Conservation (phyloP, 2,888 invertebrate genomes). For the Cephus spinipes region DNA sequence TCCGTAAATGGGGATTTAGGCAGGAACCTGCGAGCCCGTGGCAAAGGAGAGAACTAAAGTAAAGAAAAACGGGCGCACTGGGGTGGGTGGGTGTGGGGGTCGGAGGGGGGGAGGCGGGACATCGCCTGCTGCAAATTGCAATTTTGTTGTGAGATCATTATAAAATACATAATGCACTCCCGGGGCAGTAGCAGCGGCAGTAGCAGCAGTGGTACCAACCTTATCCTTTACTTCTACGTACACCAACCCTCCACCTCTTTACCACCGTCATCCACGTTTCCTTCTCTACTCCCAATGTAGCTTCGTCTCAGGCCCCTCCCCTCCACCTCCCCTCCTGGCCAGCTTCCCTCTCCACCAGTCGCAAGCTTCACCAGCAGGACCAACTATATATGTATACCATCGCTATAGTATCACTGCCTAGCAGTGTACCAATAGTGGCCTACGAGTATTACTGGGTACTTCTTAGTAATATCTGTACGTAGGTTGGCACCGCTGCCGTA, state of each 20-base stretch:
- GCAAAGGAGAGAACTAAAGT: slow-evolving; percentile 29
- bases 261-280: slow-evolving; percentile 29
- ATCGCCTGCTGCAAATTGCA: slow-evolving; percentile 60
- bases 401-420: neutral
- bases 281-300: slow-evolving; percentile 27
- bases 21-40: neutral
- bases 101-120: slow-evolving; percentile 29
- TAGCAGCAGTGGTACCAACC: slow-evolving; percentile 16
- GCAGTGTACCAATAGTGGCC: neutral
- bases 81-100: slow-evolving; percentile 19
- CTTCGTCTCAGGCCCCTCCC: slow-evolving; percentile 28
- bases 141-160: slow-evolving; percentile 65
- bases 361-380: neutral
- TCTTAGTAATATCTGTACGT: neutral
- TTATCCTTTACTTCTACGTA: neutral
- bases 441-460: neutral
- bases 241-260: slow-evolving; percentile 38
- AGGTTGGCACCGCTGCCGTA: neutral
- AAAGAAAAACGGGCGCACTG: slow-evolving; percentile 38
- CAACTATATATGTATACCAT: neutral
- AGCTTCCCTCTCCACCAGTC: neutral
- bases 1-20: neutral
- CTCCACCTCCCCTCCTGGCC: slow-evolving; percentile 7
- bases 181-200: slow-evolving; percentile 25
- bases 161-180: slow-evolving; percentile 62